Conservation (phyloP, 53 echinoderm and acorn worm genomes). For the Stichopus horrens region DNA sequence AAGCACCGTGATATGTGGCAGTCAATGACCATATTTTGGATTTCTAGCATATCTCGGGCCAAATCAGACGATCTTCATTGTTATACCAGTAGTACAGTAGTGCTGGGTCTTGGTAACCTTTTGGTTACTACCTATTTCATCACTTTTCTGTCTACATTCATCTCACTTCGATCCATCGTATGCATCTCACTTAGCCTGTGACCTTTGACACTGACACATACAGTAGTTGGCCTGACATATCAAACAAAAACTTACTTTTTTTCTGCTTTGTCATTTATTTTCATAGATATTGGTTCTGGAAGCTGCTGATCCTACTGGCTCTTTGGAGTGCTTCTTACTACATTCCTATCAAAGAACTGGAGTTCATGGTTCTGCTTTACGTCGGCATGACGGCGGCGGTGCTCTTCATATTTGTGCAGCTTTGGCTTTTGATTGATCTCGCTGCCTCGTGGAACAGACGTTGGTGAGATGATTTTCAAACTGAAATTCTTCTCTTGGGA, state of each 20-base stretch:
- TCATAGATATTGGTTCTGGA: slow-evolving; percentile 75
- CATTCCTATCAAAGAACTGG: slow-evolving; percentile 61
- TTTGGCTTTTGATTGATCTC: slow-evolving; percentile 90
- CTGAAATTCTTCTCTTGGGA: no score
- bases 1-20: no score
- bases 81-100: no score
- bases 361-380: slow-evolving; percentile 62
- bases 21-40: no score
- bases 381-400: slow-evolving; percentile 75
- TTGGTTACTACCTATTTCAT: no score
- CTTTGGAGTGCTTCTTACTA: slow-evolving; percentile 79
- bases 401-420: slow-evolving; percentile 87
- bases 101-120: no score
- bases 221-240: no score
- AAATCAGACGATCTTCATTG: no score
- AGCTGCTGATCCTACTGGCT: slow-evolving; percentile 58
- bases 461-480: slow-evolving; percentile 60
- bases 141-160: background rate
- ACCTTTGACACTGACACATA: no score
- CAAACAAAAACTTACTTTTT: background rate
- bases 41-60: no score
- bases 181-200: no score
- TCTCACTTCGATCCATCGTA: no score
- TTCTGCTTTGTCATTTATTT: background rate
- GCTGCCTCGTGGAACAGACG: slow-evolving; percentile 76